Conservation (phyloP, 2,113 vertebrate species). For the Nicator chloris region DNA sequence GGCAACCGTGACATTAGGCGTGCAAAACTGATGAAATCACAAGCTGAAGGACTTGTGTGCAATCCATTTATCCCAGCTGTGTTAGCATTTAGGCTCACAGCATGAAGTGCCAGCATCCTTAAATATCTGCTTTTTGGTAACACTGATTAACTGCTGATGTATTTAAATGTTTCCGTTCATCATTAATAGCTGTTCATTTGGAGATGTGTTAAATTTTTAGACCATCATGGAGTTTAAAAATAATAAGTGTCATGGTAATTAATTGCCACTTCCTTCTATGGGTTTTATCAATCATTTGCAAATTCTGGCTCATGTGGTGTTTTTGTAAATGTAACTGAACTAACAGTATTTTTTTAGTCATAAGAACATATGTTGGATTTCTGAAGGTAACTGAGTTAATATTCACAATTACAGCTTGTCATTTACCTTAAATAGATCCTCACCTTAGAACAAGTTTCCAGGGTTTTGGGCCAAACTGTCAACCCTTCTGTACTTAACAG, state of each 20-base stretch:
- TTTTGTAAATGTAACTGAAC: neutral
- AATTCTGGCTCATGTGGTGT: neutral
- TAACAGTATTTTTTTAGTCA: neutral
- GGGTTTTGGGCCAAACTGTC: neutral
- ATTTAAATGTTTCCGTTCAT: slow-evolving; percentile 51
- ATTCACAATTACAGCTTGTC: neutral
- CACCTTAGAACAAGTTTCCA: neutral
- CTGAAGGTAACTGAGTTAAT: neutral
- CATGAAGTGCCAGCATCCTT: neutral
- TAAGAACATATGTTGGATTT: neutral
- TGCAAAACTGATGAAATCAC: neutral
- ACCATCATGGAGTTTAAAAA: neutral
- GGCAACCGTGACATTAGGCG: neutral
- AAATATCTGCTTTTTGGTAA: neutral
- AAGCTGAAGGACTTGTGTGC: accelerated
- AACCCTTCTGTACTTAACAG: neutral
- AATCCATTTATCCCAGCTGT: neutral
- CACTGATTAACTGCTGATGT: slow-evolving; percentile 5
- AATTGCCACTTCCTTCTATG: slow-evolving; percentile 43
- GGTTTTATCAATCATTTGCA: neutral
- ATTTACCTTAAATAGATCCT: neutral
- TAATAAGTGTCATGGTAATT: neutral
- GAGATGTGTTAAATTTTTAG: slow-evolving; percentile 11
- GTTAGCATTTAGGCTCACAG: neutral
- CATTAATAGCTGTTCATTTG: slow-evolving; percentile 26